Conservation (phyloP, 2,888 invertebrate genomes). For the Orthosia cruda region DNA sequence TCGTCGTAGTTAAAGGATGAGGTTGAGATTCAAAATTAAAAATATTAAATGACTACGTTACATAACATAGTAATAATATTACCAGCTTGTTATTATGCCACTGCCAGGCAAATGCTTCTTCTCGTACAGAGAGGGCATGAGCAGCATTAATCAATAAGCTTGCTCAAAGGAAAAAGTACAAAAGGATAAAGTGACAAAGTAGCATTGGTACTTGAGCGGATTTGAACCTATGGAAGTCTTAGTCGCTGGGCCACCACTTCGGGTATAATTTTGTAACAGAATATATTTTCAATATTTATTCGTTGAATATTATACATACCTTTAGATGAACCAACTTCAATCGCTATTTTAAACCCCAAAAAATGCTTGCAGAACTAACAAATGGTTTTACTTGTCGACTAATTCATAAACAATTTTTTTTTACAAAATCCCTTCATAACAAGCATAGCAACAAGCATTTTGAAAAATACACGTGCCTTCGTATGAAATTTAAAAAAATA, state of each 20-base stretch:
- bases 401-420: constrained; percentile 38
- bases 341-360: constrained; percentile 8
- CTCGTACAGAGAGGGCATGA: too few species aligned
- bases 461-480: constrained; percentile 56
- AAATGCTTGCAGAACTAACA: constrained; percentile 36
- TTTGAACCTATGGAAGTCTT: too few species aligned
- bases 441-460: constrained; percentile 64
- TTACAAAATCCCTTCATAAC: constrained; percentile 57
- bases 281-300: background rate
- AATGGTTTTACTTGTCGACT: constrained; percentile 50
- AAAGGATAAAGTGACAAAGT: too few species aligned
- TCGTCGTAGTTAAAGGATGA: background rate
- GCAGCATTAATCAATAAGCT: too few species aligned
- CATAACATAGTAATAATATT: too few species aligned
- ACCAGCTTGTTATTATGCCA: too few species aligned
- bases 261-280: too few species aligned
- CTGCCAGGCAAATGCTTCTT: too few species aligned
- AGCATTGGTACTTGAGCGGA: too few species aligned
- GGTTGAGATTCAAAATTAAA: too few species aligned
- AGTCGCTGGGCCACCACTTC: too few species aligned
- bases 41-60: background rate
- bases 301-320: background rate
- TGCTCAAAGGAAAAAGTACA: too few species aligned
- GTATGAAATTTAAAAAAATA: constrained; percentile 75
- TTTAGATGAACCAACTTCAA: background rate